These are phyloP conservation scores for Lucilia sericata DNA, from an alignment of 1,140 invertebrate genomes.

Conservation along the genomic window DNA sequence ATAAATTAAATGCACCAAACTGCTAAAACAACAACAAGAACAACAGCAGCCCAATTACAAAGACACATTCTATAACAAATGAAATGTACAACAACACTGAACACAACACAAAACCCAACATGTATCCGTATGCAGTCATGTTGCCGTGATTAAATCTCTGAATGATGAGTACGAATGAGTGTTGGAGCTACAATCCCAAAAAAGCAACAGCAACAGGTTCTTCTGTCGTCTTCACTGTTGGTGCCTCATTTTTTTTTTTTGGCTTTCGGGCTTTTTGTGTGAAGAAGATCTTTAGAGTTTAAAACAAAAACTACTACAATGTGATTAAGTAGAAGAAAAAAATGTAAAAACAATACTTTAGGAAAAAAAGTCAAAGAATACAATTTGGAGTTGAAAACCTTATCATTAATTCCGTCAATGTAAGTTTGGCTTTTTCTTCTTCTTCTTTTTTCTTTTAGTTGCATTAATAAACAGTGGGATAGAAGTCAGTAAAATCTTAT, in stretches of 20 bases:
- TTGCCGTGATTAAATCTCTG: background rate
- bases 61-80: background rate
- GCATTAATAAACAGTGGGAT: background rate
- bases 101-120: background rate
- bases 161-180: constrained; percentile 5
- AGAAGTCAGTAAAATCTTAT: background rate
- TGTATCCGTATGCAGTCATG: constrained; percentile 18
- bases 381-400: constrained; percentile 15
- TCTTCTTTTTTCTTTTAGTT: background rate
- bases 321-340: background rate
- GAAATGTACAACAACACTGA: background rate
- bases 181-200: background rate
- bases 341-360: too few relatives aligned
- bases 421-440: background rate
- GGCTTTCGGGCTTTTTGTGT: background rate
- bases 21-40: background rate
- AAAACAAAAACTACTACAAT: background rate
- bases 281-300: background rate
- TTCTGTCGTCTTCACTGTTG: constrained; percentile 16
- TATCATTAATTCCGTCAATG: constrained; percentile 27
- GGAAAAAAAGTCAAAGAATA: background rate
- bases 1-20: constrained; percentile 17
- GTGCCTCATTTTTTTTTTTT: background rate
- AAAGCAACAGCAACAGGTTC: background rate
- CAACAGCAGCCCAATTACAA: background rate